Evolutionary conservation across 2,888 invertebrate species (phyloP).

Genomic region (Leptopilina myrica): DNA sequence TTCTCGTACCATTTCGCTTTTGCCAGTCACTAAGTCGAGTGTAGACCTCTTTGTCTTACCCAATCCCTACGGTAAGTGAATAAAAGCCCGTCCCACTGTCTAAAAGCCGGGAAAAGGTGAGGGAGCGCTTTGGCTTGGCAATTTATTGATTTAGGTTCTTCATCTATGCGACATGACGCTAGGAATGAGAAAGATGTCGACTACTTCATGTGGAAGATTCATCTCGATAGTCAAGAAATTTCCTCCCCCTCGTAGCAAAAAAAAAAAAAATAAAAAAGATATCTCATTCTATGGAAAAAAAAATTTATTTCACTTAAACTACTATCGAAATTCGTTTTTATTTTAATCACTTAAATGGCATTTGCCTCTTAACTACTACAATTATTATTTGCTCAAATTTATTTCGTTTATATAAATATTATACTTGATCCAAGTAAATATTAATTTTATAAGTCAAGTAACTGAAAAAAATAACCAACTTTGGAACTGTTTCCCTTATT

Average conservation of each 20-base stretch:
- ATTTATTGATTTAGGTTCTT: slow-evolving; percentile 67
- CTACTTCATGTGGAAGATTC: neutral
- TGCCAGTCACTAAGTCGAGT: slow-evolving; percentile 61
- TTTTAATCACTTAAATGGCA: no score
- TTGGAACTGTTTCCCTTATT: no score
- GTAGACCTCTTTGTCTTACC: slow-evolving; percentile 64
- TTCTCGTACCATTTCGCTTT: slow-evolving; percentile 32
- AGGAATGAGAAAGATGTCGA: slow-evolving; percentile 1
- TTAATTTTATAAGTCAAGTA: no score
- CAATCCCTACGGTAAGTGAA: slow-evolving; percentile 57
- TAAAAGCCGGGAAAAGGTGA: slow-evolving; percentile 48
- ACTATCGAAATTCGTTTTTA: no score
- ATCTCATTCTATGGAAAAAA: no score
- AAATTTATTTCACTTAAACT: no score
- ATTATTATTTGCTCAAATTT: no score
- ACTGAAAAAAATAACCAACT: no score
- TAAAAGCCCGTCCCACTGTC: slow-evolving; percentile 51
- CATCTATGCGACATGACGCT: slow-evolving; percentile 33
- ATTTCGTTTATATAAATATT: no score
- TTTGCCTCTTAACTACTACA: no score
- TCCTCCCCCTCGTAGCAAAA: neutral
- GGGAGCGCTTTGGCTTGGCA: slow-evolving; percentile 64
- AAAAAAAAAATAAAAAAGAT: neutral
- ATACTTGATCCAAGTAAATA: no score
- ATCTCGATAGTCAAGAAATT: no score